Base-by-base conservation (phyloP, 2,888 invertebrate genomes). In the Synergus gifuensis region DNA sequence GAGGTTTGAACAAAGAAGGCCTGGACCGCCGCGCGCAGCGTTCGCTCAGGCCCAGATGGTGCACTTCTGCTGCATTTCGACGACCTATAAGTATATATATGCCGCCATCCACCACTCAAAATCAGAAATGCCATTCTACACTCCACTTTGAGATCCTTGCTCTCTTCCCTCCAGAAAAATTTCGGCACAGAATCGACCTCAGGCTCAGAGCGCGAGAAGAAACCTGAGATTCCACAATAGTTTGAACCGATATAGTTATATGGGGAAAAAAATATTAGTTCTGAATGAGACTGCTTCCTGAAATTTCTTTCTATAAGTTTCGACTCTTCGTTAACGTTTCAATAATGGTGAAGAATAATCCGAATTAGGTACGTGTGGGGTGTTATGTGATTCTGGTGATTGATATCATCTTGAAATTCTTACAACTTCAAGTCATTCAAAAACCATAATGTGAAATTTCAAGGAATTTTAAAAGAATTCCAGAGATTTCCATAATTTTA, bases 1-100 rank as follows among this genome's bases (percentile, higher is more conserved):
- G 54, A n/a, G 49, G 49, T n/a, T 73, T 28, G 66, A 78, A 82
- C 83, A 83, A 83, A 82, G 82, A 67, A 76, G 28, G 28, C 28
- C 62, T 49, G 63, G 46, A 77, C 76, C 77, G 77, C 80, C 42
- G 12, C 12, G 28, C 28, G 28, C 3, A 2, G 2, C 28, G 3
- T 28, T 28, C 28, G 28, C 28, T 3, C 28, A 28, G 79, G 58
- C 78, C 79, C 83, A 83, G 80, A 79, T 81, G 83, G 80, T 81
- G 79, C 76, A 76, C 63, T 63, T 64, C 36, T 42, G 44, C n/a
- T 62, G 49, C 58, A 44, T 78, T 62, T 77, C 76, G 76, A 69
- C 67, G 73, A 58, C 22, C 44, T 77, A 46, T n/a, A n/a, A n/a
- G n/a, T n/a, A n/a, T 58, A 1, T 8, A 8, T 42, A 16, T 49